These are phyloP conservation scores for Chionodraco myersi DNA, from an alignment of 2,113 vertebrate species.

Conservation along the genomic window DNA sequence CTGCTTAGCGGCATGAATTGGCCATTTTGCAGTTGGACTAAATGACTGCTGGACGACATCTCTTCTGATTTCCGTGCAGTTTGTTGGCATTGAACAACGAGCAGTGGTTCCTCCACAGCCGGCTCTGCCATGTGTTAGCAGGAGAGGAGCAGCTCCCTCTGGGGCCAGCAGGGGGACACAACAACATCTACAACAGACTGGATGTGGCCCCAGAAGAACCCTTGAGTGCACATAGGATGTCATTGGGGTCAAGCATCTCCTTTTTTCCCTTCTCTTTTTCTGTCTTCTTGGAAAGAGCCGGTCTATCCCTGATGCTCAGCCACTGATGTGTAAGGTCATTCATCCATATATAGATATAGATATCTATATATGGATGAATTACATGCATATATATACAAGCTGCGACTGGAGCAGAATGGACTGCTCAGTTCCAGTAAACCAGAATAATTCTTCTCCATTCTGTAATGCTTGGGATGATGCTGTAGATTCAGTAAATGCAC, in stretches of 20 bases:
- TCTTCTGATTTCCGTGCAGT: neutral
- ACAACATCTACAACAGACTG: neutral
- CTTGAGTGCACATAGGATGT: neutral
- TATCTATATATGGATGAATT: too few relatives aligned
- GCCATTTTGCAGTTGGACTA: neutral
- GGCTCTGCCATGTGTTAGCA: constrained; percentile 4
- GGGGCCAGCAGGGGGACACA: neutral
- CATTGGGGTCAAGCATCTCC: neutral
- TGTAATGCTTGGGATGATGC: neutral
- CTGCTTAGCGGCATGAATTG: constrained; percentile 1
- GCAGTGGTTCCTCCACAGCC: constrained; percentile 14
- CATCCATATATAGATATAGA: constrained; percentile 27
- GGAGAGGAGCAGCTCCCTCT: neutral
- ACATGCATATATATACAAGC: constrained; percentile 19
- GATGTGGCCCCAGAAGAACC: neutral
- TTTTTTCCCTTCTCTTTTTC: neutral
- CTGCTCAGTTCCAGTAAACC: neutral
- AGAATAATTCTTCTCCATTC: constrained; percentile 12
- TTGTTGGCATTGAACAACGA: constrained; percentile 17
- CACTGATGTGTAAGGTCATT: constrained; percentile 43
- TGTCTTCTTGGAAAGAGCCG: constrained; percentile 8
- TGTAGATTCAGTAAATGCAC: constrained; percentile 17
- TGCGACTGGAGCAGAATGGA: constrained; percentile 4
- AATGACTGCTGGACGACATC: neutral
- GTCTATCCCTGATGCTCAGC: constrained; percentile 29